Evolutionary conservation across 2,888 invertebrate genomes (phyloP), one percentile per base, ranked within the genome.

Genomic region (Agelastica alni): DNA sequence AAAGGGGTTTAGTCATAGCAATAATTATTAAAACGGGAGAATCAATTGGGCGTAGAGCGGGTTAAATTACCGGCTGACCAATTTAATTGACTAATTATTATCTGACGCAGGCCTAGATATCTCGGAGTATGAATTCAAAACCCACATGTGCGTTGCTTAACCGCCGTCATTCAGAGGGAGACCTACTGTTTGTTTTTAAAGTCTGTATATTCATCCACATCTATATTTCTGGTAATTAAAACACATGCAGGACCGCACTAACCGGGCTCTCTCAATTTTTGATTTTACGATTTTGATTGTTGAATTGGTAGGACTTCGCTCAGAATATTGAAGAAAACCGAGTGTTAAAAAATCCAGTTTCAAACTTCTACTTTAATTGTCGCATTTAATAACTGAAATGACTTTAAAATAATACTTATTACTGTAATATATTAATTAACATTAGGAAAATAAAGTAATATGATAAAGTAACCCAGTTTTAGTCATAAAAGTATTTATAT

Each of bases 41-140:
- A 60, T 59, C 64, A 64, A 64, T 62, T 64, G 64, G 61, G 59
- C 58, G 57, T 51, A 46, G 28, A 49, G 36, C 43, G 31, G 37
- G 42, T 49, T 48, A 34, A 54, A 54, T 54, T 46, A 47, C 52
- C 26, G 41, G 47, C 28, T 51, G 49, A 46, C 55, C 53, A 51
- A 47, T 53, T 58, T 60, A 60, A 60, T 60, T 60, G 53, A 53
- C 26, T 57, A 49, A 59, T 59, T 59, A n/a, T n/a, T n/a, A 59
- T 43, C 44, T 51, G 39, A 46, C 47, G 53, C 53, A 46, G 49
- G 55, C 45, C 36, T 48, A 42, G 55, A 46, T n/a, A n/a, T 46
- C 28, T 22, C 30, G 47, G 44, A 46, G 46, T 16, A 51, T 56
- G 46, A 44, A 48, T 59, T 57, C 28, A 32, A 44, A 45, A 37